A percentile compares a stretch with the other conserved stretches of the same genome.
phyloP scores from a whole-genome alignment of 2,797 vertebrate genomes.

The Parotocinclus haroldoi region DNA sequence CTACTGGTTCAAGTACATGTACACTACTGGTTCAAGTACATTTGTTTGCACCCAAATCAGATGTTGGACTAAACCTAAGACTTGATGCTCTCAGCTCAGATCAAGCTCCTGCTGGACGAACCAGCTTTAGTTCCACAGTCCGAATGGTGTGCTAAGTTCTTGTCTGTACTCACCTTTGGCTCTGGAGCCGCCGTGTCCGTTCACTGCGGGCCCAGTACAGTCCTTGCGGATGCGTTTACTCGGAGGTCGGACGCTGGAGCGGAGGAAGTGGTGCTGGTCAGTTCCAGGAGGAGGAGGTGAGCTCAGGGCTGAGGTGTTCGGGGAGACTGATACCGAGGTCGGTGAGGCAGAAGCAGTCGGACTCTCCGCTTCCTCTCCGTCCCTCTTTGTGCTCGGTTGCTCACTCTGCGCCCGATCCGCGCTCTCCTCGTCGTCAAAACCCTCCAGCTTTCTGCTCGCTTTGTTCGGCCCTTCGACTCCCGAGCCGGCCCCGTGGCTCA shows the following conservation, averaged over 20 bases:
- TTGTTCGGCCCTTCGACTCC: slow-evolving; percentile 86
- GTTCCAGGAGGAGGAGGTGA: slow-evolving; percentile 73
- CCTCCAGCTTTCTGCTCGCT: slow-evolving; percentile 85
- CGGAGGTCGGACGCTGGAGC: slow-evolving; percentile 96
- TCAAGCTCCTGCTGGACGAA: too few relatives aligned
- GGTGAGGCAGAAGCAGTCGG: slow-evolving; percentile 65
- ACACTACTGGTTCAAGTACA: too few relatives aligned
- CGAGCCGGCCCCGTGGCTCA: slow-evolving; percentile 87
- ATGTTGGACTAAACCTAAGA: too few relatives aligned
- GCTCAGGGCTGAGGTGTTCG: slow-evolving; percentile 61
- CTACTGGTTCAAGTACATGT: too few relatives aligned
- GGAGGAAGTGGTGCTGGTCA: slow-evolving; percentile 98
- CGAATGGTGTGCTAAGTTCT: neutral
- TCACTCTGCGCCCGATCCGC: slow-evolving; percentile 79
- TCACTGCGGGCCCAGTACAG: slow-evolving; percentile 76
- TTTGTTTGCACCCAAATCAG: too few relatives aligned
- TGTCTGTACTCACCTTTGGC: slow-evolving; percentile 82
- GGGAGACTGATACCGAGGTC: slow-evolving; percentile 62
- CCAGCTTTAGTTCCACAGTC: too few relatives aligned
- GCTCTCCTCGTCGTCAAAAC: slow-evolving; percentile 85
- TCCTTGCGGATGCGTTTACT: slow-evolving; percentile 97
- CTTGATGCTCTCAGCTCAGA: too few relatives aligned
- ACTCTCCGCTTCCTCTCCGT: slow-evolving; percentile 79
- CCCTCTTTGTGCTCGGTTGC: slow-evolving; percentile 93
- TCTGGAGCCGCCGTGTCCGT: slow-evolving; percentile 77